These are phyloP conservation scores for Anseranas semipalmata DNA, from an alignment of 2,113 vertebrate genomes.

Conservation along the genomic window DNA sequence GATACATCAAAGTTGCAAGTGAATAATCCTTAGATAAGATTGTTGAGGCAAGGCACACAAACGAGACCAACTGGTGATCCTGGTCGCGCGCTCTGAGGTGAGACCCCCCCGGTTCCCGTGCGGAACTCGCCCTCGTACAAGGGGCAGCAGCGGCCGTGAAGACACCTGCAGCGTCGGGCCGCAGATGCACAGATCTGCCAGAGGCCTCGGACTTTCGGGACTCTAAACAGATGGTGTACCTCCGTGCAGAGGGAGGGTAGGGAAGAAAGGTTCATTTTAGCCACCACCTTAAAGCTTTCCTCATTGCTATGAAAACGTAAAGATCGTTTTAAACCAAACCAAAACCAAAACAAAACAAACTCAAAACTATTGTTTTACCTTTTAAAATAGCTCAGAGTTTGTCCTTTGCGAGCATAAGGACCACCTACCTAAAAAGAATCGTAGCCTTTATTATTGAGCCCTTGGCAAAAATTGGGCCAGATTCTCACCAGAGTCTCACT, in stretches of 20 bases:
- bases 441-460: not conserved
- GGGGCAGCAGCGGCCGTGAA: not conserved
- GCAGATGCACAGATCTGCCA: rapidly evolving
- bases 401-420: not conserved
- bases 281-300: not conserved
- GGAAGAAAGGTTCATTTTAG: not conserved
- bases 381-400: not conserved
- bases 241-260: not conserved
- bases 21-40: not conserved
- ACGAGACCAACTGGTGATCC: not conserved
- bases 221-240: not conserved
- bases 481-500: not conserved
- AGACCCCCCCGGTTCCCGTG: rapidly evolving
- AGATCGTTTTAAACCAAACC: not conserved
- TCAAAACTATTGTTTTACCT: not conserved
- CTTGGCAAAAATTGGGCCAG: not conserved
- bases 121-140: rapidly evolving
- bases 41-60: slow-evolving; percentile 10
- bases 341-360: not conserved
- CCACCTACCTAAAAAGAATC: not conserved
- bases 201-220: not conserved
- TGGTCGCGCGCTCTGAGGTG: not conserved
- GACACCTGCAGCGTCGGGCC: rapidly evolving
- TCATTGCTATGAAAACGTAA: not conserved
- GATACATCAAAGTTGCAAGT: not conserved